Evolutionary conservation across 2,113 vertebrate genomes (phyloP), one percentile per base, ranked within the genome.

Genomic region (Lepisosteus osseus): DNA sequence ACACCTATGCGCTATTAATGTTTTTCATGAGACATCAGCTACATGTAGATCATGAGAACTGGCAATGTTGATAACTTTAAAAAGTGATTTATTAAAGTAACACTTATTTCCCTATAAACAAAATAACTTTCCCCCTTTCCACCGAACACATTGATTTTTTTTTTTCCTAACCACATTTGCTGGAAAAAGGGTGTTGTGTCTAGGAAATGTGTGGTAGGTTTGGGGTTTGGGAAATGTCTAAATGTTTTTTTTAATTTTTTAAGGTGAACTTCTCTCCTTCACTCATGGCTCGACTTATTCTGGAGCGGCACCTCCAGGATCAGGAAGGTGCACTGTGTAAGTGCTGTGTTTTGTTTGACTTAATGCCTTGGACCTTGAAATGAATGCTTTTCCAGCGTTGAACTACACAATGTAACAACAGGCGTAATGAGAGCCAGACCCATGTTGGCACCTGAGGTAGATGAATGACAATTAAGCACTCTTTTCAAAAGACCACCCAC

Each of bases 201-300:
- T 29, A 29, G 29, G 29, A 29, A 29, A 29, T 29, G 29, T 29
- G 29, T 29, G 29, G 29, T 29, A 29, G 29, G 29, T 29, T 29
- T 29, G 29, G 29, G 29, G 29, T 29, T 29, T 29, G 29, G 29
- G 29, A 29, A 29, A 29, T 29, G 29, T 29, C 29, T 29, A 29
- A 29, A 29, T 29, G 29, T 29, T 29, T 61, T 13, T 68, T 54
- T 70, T 54, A 61, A 77, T 78, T 78, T 83, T 62, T 70, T 72
- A 89, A 99, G 97, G 94, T 96, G 88, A 93, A 97, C 86, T 90
- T 96, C 73, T 94, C 96, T 78, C 96, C 96, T 70, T 94, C 95
- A 5, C 78, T 99, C 83, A 94, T 98, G 94, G 96, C 95, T 85
- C 94, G 96, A 69, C 86, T 95, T 85, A 88, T 97, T 75, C 81